Evolutionary conservation across 2,888 invertebrate genomes (phyloP).

Genomic region (Matsumyia berberina): DNA sequence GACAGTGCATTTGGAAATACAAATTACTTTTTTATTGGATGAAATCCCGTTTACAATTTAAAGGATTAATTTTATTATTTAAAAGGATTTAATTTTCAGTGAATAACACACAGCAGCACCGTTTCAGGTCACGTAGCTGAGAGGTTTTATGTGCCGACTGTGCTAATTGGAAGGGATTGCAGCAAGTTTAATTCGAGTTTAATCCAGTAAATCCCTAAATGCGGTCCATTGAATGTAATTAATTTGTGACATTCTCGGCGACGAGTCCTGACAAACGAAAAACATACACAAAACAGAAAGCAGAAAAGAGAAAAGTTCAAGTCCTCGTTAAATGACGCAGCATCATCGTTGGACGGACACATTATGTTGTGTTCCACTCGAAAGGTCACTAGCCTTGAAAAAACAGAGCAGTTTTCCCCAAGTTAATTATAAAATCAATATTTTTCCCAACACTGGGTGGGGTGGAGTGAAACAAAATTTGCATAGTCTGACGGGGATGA

Average conservation of each 20-base stretch:
- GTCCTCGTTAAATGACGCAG: not conserved
- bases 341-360: not conserved
- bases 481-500: not conserved
- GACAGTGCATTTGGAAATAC: not conserved
- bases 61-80: slow-evolving; percentile 41
- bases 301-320: not conserved
- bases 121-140: slow-evolving; percentile 14
- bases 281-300: not conserved
- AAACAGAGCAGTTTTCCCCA: not conserved
- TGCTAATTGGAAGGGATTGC: slow-evolving; percentile 28
- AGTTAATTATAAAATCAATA: slow-evolving; percentile 42
- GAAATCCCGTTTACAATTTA: slow-evolving; percentile 25
- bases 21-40: not conserved
- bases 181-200: slow-evolving; percentile 17
- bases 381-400: slow-evolving; percentile 12
- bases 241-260: slow-evolving; percentile 1
- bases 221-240: slow-evolving; percentile 15
- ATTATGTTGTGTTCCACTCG: too few relatives aligned
- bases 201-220: slow-evolving; percentile 22
- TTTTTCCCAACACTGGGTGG: not conserved
- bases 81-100: slow-evolving; percentile 5
- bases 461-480: slow-evolving; percentile 21
- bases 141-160: not conserved
- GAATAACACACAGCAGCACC: not conserved
- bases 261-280: not conserved